Percentiles rank a stretch among this genome's conserved stretches.
These are phyloP conservation scores for Acinonyx jubatus DNA, from an alignment of 2,113 vertebrate genomes.

Conservation along the genomic window DNA sequence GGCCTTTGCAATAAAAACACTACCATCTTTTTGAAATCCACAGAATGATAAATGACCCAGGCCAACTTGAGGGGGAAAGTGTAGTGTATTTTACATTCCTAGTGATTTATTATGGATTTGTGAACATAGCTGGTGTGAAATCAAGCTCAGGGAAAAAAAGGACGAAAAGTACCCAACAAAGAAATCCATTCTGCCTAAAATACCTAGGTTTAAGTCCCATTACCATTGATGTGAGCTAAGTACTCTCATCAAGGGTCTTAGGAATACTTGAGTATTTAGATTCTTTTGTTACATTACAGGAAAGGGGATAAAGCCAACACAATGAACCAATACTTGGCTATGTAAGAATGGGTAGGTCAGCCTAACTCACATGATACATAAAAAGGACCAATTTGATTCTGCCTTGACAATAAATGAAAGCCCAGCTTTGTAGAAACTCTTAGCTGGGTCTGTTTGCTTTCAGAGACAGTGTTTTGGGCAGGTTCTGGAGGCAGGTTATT, in stretches of 20 bases:
- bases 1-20: slow-evolving; percentile 84
- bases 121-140: slow-evolving; percentile 73
- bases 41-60: slow-evolving; percentile 76
- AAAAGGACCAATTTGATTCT: slow-evolving; percentile 56
- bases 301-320: slow-evolving; percentile 35
- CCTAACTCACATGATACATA: background rate
- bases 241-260: slow-evolving; percentile 39
- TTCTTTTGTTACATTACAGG: slow-evolving; percentile 17
- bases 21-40: slow-evolving; percentile 83
- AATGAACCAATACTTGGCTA: slow-evolving; percentile 35
- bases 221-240: slow-evolving; percentile 51
- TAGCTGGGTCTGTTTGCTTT: slow-evolving; percentile 36
- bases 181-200: slow-evolving; percentile 55
- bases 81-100: slow-evolving; percentile 81
- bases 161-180: slow-evolving; percentile 63
- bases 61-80: slow-evolving; percentile 58
- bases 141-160: slow-evolving; percentile 36
- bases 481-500: slow-evolving; percentile 54
- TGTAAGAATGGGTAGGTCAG: slow-evolving; percentile 39
- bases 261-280: slow-evolving; percentile 49
- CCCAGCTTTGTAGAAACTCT: slow-evolving; percentile 55
- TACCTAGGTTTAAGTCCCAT: background rate
- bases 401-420: slow-evolving; percentile 68
- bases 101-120: slow-evolving; percentile 78
- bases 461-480: slow-evolving; percentile 6